phyloP scores from a whole-genome alignment of 2,797 vertebrate species.

The Tenualosa thibaudeaui region DNA sequence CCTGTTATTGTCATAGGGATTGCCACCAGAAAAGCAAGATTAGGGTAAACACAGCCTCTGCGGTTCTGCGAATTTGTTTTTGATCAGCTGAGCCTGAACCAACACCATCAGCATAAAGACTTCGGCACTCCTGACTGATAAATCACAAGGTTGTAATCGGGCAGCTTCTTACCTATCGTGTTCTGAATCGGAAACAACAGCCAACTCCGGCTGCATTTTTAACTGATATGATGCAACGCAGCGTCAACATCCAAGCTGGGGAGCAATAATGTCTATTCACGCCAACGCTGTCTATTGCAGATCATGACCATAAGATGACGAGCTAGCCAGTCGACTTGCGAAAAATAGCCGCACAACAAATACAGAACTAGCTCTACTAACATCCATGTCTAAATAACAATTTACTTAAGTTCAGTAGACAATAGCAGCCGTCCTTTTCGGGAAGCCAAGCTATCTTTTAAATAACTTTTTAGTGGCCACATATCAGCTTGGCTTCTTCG shows the following conservation, averaged over 20 bases:
- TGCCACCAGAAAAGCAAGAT: not conserved
- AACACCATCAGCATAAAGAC: constrained; percentile 6
- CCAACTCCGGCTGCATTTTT: not conserved
- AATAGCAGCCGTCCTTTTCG: not conserved
- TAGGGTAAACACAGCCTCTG: constrained; percentile 1
- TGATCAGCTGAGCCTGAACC: not conserved
- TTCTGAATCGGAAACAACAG: not conserved
- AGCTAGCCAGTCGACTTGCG: constrained; percentile 38
- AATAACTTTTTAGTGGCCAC: not conserved
- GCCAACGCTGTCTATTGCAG: not conserved
- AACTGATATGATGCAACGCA: constrained; percentile 58
- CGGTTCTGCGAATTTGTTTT: not conserved
- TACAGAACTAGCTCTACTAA: not conserved
- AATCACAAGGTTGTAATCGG: not conserved
- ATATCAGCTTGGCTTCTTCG: not conserved
- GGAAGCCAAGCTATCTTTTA: not conserved
- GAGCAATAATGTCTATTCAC: constrained; percentile 4
- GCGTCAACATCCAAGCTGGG: constrained; percentile 40
- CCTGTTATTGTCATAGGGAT: not conserved
- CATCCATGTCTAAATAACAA: not conserved
- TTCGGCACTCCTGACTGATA: not conserved
- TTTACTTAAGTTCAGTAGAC: not conserved
- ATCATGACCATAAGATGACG: not conserved
- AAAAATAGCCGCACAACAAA: not conserved
- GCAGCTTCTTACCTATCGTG: not conserved